Conservation (phyloP, 2,888 invertebrate species). For the Apamea crenata region DNA sequence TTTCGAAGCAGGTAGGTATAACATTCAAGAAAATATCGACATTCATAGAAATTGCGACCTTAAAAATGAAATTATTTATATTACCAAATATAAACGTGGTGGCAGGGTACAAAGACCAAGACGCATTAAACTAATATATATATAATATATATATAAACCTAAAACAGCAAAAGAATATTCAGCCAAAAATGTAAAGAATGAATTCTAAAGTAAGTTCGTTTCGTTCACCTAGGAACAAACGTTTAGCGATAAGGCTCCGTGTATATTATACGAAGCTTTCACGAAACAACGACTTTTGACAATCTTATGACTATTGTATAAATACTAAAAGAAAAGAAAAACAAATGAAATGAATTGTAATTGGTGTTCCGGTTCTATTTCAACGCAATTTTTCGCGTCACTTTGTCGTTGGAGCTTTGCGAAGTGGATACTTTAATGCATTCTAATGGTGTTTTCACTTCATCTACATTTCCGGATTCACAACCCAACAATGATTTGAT, state of each 20-base stretch:
- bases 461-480: not conserved
- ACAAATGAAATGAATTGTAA: constrained; percentile 5
- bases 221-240: constrained; percentile 4
- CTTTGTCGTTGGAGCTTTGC: constrained; percentile 5
- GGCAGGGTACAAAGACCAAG: not conserved
- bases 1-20: not conserved
- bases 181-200: not conserved
- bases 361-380: constrained; percentile 20
- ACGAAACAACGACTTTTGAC: not conserved
- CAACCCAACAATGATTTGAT: constrained; percentile 7
- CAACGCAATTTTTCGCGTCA: constrained; percentile 6
- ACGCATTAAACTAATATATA: not conserved
- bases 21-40: not conserved
- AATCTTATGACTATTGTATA: not conserved
- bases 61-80: too few species aligned
- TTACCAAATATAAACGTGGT: not conserved
- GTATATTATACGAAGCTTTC: not conserved
- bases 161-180: constrained; percentile 23
- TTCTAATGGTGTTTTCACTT: constrained; percentile 20
- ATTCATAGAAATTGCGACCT: not conserved
- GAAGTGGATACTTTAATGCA: not conserved
- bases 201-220: constrained; percentile 18
- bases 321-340: not conserved
- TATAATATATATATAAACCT: too few species aligned
- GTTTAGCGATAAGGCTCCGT: not conserved